Percentiles rank a stretch among this genome's conserved stretches.
Conservation (phyloP, 2,113 vertebrate genomes). For the Nematolebias whitei region DNA sequence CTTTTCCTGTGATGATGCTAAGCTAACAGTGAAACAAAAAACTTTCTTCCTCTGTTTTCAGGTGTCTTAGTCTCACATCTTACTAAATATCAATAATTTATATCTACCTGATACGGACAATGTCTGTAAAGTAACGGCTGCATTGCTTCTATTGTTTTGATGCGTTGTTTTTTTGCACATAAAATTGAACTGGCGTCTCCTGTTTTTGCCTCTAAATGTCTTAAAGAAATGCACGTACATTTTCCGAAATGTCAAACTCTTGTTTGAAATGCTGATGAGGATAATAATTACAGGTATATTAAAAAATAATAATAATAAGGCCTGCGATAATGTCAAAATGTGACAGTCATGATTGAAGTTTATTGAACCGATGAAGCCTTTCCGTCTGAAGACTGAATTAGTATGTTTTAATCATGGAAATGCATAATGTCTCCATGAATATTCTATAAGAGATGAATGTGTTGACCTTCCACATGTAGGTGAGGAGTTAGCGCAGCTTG, state of each 20-base stretch:
- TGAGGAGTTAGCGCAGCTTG: background rate
- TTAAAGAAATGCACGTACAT: background rate
- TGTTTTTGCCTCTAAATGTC: background rate
- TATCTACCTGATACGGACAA: too few relatives aligned
- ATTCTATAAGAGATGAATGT: constrained; percentile 8
- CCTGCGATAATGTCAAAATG: constrained; percentile 1
- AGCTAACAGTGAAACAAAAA: too few relatives aligned
- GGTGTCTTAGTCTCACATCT: too few relatives aligned
- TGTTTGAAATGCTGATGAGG: background rate
- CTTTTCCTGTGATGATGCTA: too few relatives aligned
- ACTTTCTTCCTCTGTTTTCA: too few relatives aligned
- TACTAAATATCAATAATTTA: too few relatives aligned
- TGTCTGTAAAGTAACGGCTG: too few relatives aligned
- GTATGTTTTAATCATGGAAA: background rate
- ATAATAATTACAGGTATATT: background rate
- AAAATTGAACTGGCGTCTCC: background rate
- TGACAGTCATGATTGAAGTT: background rate
- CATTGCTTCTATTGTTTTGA: too few relatives aligned
- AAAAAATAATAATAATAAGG: background rate
- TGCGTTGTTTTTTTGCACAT: background rate
- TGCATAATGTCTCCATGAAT: background rate
- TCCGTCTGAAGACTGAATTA: background rate
- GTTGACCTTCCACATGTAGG: constrained; percentile 23
- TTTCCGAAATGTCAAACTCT: constrained; percentile 2
- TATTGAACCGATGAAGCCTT: background rate